Percentiles rank a stretch among this genome's conserved stretches.
Conservation (phyloP, 2,888 invertebrate genomes). For the Andrena bicolor region DNA sequence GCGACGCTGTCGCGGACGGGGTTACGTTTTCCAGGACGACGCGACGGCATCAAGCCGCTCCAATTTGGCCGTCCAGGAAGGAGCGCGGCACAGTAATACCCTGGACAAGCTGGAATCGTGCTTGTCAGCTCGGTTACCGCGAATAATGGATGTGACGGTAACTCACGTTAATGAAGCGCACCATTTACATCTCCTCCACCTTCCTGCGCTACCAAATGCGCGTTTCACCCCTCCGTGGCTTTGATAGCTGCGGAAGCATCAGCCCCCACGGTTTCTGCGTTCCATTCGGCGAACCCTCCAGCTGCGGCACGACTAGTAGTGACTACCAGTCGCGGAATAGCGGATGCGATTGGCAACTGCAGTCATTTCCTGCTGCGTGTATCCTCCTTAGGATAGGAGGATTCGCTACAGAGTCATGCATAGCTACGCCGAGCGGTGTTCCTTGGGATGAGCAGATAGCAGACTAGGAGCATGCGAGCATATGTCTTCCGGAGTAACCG, state of each 20-base stretch:
- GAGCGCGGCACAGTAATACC: conserved; percentile 60
- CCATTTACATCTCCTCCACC: conserved; percentile 78
- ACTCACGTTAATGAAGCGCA: conserved; percentile 80
- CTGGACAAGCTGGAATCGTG: conserved; percentile 72
- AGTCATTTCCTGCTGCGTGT: background rate
- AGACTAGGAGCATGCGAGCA: too few species aligned
- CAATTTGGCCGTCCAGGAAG: conserved; percentile 61
- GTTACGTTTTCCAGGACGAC: conserved; percentile 43
- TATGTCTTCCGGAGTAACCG: background rate
- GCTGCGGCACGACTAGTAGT: background rate
- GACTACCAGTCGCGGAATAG: conserved; percentile 1
- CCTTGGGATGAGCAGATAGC: too few species aligned
- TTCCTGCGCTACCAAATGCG: conserved; percentile 33
- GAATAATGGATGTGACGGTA: conserved; percentile 81
- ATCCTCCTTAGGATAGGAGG: background rate
- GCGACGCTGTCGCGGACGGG: conserved; percentile 15
- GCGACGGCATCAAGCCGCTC: conserved; percentile 33
- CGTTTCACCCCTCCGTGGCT: conserved; percentile 8
- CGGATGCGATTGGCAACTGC: conserved; percentile 17
- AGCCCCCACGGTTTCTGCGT: conserved; percentile 20
- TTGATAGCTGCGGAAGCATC: conserved; percentile 47
- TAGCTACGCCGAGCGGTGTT: too few species aligned
- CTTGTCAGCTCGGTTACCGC: conserved; percentile 76
- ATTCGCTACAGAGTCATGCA: background rate
- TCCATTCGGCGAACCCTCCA: conserved; percentile 17